Percentiles rank a stretch among this genome's conserved stretches.
Conservation (phyloP, 2,113 vertebrate species). For the Nothoprocta pentlandii region DNA sequence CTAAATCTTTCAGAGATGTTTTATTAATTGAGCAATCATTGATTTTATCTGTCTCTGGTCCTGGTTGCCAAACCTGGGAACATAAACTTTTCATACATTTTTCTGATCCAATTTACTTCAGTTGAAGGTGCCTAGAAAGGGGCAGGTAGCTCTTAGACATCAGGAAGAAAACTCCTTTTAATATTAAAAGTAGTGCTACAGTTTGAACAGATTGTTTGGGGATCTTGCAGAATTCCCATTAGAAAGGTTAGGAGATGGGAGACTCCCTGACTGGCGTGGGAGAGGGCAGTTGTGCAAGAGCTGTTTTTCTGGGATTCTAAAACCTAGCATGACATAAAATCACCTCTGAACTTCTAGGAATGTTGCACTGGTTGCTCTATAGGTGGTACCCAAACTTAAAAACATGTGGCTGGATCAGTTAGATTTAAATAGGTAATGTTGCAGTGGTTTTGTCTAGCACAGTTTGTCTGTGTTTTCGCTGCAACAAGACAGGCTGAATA, state of each 20-base stretch:
- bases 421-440: background rate
- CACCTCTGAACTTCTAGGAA: background rate
- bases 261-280: background rate
- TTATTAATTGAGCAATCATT: fast-evolving
- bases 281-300: background rate
- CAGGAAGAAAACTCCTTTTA: background rate
- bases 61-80: background rate
- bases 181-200: background rate
- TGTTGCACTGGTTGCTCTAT: background rate
- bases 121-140: background rate
- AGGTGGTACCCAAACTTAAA: background rate
- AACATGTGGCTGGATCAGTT: background rate
- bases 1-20: background rate
- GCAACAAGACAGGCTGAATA: background rate
- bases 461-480: background rate
- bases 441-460: background rate
- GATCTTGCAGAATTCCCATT: background rate
- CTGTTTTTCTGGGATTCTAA: background rate
- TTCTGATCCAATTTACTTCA: background rate
- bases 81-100: background rate
- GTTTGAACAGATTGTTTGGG: background rate
- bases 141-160: background rate
- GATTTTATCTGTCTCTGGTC: background rate
- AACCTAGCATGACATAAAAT: background rate
- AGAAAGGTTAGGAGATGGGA: background rate